These are phyloP conservation scores for Adelosebastes latens DNA, from an alignment of 2,797 vertebrate genomes.

Conservation along the genomic window DNA sequence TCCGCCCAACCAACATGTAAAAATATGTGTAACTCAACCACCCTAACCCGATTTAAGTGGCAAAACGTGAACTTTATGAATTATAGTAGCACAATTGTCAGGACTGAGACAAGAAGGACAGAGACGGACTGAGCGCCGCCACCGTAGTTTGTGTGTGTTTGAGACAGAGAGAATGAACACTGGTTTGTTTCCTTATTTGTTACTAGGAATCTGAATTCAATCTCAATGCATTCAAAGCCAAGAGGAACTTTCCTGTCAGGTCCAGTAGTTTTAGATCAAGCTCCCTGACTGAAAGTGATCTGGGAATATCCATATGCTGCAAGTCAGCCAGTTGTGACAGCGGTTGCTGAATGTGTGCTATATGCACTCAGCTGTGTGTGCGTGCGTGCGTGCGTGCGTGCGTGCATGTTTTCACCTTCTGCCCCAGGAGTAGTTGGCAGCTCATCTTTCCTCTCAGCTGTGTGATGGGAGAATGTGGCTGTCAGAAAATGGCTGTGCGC, in stretches of 20 bases:
- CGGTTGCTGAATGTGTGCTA: conserved; percentile 22
- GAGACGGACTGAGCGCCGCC: too few relatives aligned
- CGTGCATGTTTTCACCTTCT: conserved; percentile 28
- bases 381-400: background rate
- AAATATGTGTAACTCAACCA: too few relatives aligned
- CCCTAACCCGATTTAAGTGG: too few relatives aligned
- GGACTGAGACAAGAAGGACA: too few relatives aligned
- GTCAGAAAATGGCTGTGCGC: conserved; percentile 46
- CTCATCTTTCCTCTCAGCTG: conserved; percentile 69
- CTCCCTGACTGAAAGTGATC: conserved; percentile 40
- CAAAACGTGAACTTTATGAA: too few relatives aligned
- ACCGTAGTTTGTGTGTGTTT: too few relatives aligned
- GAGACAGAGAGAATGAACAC: too few relatives aligned
- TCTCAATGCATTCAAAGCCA: conserved; percentile 1
- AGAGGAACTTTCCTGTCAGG: conserved; percentile 26
- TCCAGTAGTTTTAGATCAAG: conserved; percentile 35
- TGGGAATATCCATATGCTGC: conserved; percentile 55
- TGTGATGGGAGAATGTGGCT: conserved; percentile 62
- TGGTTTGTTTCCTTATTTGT: conserved; percentile 11
- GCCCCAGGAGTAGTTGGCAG: conserved; percentile 35
- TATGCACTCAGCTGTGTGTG: conserved; percentile 8
- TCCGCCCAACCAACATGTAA: too few relatives aligned
- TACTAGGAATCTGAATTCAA: conserved; percentile 1
- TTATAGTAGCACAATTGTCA: too few relatives aligned
- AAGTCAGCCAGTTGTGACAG: conserved; percentile 57